phyloP scores from a whole-genome alignment of 2,113 vertebrate species.

The Paratilapia polleni region DNA sequence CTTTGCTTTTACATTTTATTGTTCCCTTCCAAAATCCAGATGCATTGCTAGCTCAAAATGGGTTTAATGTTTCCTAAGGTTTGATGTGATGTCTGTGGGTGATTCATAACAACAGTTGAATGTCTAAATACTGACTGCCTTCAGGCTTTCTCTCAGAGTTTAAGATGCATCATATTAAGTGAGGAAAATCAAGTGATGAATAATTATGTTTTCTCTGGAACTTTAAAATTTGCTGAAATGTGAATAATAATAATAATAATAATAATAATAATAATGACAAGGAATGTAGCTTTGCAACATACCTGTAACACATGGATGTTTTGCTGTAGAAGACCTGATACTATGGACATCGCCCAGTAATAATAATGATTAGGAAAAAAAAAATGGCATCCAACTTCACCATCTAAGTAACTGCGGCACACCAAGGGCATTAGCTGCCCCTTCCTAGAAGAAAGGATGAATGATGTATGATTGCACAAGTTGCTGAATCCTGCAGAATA shows the following conservation, averaged over 20 bases:
- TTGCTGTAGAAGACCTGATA: no score
- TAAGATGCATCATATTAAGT: fast-evolving
- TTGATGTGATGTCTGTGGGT: background rate
- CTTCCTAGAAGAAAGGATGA: no score
- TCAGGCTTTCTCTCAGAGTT: fast-evolving
- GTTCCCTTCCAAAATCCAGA: background rate
- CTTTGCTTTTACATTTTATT: slow-evolving; percentile 3
- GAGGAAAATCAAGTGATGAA: no score
- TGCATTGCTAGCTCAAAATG: background rate
- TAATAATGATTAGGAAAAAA: no score
- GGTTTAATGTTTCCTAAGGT: background rate
- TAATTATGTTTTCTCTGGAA: background rate
- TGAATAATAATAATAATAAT: background rate
- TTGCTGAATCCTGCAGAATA: background rate
- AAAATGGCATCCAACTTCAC: no score
- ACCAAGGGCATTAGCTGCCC: no score
- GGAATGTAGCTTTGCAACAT: no score
- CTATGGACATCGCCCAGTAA: no score
- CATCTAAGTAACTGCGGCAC: no score
- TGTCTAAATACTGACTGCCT: background rate
- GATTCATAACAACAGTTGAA: background rate
- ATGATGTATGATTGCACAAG: background rate
- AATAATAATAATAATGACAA: background rate
- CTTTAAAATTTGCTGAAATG: background rate
- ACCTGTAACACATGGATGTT: no score